Base-by-base conservation (phyloP, 2,888 invertebrate species). In the Rhorus exstirpatorius region DNA sequence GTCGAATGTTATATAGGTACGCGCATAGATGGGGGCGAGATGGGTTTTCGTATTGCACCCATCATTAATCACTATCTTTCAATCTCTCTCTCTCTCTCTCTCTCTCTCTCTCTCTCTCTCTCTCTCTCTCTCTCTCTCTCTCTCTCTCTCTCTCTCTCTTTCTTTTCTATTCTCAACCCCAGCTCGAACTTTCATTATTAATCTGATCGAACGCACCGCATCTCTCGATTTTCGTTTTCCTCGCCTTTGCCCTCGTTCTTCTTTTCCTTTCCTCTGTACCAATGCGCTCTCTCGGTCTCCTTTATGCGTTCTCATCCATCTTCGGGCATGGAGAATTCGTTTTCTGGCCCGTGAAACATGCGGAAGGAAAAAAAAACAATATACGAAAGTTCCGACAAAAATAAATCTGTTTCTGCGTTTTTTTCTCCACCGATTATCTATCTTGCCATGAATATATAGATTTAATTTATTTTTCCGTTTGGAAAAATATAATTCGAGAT, bases 61-160 rank as follows among this genome's bases (percentile, higher is more conserved):
- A 84, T 83, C 85, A 85, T 85, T 84, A 85, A 85, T 85, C 84
- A 85, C 76, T 55, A 51, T 26, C 14, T 31, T 84, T 78, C 84
- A 19, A 14, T 19, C 84, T 83, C 83, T 6, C 6, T 2, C 31
- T 83, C 79, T 81, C 72, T 82, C 78, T 51, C 79, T 79, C 81
- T 58, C 38, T 84, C 41, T 65, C 84, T 83, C 82, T 85, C 74
- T 77, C 75, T 53, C 79, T 72, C 79, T 72, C 35, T 71, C 78
- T 83, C 72, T 26, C 79, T 78, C 84, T 26, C 19, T 19, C 84
- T 83, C 83, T 6, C 6, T 2, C 31, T 83, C 79, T 81, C 72
- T 82, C 78, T 51, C 79, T 79, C 81, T 58, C 38, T 84, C 41
- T 65, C 84, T 83, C 82, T 85, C 74, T 77, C 75, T 53, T 76